Percentiles rank a stretch among this genome's conserved stretches.
Evolutionary conservation across 2,797 vertebrate species (phyloP).

Genomic region (Sebastes alutus): DNA sequence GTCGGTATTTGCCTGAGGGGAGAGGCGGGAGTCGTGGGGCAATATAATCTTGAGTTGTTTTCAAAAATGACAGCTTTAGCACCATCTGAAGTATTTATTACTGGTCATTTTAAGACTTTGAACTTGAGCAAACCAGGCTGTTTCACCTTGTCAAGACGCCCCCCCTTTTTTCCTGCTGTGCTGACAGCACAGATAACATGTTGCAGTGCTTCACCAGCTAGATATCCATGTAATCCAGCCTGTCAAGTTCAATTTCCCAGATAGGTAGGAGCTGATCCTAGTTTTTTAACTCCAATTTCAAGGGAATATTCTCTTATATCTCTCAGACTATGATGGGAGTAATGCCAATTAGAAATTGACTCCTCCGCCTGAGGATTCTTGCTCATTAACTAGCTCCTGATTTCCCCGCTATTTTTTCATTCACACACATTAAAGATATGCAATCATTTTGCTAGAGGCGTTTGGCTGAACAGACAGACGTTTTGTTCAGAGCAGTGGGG

Average conservation of each 20-base stretch:
- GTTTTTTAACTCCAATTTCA: slow-evolving; percentile 17
- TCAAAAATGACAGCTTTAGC: slow-evolving; percentile 77
- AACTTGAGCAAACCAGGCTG: slow-evolving; percentile 70
- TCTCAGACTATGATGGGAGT: background rate
- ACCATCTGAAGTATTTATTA: slow-evolving; percentile 68
- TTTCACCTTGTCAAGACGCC: slow-evolving; percentile 31
- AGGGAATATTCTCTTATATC: background rate
- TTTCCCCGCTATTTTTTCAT: slow-evolving; percentile 22
- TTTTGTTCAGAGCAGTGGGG: slow-evolving; percentile 53
- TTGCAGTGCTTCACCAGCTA: slow-evolving; percentile 9
- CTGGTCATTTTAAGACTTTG: slow-evolving; percentile 69
- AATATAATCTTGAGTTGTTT: slow-evolving; percentile 64
- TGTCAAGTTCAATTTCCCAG: slow-evolving; percentile 22
- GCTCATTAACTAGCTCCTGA: slow-evolving; percentile 16
- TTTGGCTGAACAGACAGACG: slow-evolving; percentile 32
- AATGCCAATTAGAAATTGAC: background rate
- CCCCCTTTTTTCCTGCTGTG: background rate
- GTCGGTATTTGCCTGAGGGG: slow-evolving; percentile 59
- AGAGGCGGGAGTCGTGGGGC: slow-evolving; percentile 30
- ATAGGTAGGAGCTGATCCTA: background rate
- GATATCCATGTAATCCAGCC: slow-evolving; percentile 27
- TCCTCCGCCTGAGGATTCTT: background rate
- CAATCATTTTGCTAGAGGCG: slow-evolving; percentile 9
- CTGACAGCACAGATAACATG: slow-evolving; percentile 57
- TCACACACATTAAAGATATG: slow-evolving; percentile 26